Base-by-base conservation (phyloP, 2,113 vertebrate genomes). In the Eublepharis macularius region DNA sequence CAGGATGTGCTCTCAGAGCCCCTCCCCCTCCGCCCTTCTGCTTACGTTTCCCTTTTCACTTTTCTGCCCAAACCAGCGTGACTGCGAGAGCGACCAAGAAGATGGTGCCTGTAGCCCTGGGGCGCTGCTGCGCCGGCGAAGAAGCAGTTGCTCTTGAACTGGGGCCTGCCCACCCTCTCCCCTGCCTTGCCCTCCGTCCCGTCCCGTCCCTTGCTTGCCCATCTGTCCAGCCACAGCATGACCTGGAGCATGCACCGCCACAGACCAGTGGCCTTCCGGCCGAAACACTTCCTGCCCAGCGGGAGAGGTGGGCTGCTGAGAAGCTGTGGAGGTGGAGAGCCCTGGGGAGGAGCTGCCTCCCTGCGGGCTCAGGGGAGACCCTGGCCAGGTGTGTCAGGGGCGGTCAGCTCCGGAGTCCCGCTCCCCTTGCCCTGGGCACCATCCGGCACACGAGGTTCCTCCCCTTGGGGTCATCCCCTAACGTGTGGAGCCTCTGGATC, bases 41-140 rank as follows among this genome's bases (percentile, higher is more conserved):
- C 39, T 19, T 43, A 41, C 17, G 9, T 89, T 47, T 75, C 8
- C 13, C 21, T 36, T 36, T 76, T 16, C 66, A 41, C 57, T 24
- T 26, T 17, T 24, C 36, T 9, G 16, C 34, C 6, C 81, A 70
- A 41, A 36, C 4, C 92, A 97, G 97, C 96, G 95, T 82, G 83
- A 95, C 80, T 96, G 96, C 65, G 97, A 96, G 88, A 97, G 97
- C 0, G 96, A 97, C 83, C 93, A 90, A 24, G 96, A 97, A 77
- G 95, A 96, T 78, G 89, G 87, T 0, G 93, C 94, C 9, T 93
- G 88, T 84, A 96, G 94, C 69, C 95, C 95, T 0, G 78, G 57
- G 0, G 94, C 94, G 0, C 90, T 97, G 66, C 76, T 96, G 66
- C 93, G 94, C 21, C 92, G 95, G 29, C 94, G 96, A 43, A 94